Base-by-base conservation (phyloP, 1,140 invertebrate genomes). In the Caenorhabditis remanei region DNA sequence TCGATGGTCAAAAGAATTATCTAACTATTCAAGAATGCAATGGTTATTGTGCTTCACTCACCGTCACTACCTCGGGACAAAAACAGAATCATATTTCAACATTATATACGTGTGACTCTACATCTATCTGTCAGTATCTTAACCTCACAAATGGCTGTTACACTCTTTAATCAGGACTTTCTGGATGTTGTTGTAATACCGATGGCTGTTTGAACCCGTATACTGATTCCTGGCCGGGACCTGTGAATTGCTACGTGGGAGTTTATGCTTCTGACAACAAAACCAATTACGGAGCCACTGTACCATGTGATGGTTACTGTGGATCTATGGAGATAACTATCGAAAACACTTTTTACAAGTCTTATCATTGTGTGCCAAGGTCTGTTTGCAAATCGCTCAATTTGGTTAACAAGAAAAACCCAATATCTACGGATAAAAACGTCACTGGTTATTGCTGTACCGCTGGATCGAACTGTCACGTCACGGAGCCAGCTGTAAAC, bases 41-140 rank as follows among this genome's bases (percentile, higher is more conserved):
- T 58, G 87, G 87, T 83, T 43, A 65, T 19, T 88, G 87, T 50
- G 84, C 87, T 53, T 87, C 86, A 11, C 63, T 87, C 55, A 48
- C 53, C 53, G 40, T 83, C 63, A 24, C 24, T 19, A 87, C 86
- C 9, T 5, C 53, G 0, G 9, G 8, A 41, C n/a, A 21, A n/a
- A 24, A 53, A 21, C 24, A 21, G 9, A 46, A 65, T 32, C 43
- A 61, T 19, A 83, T 79, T 21, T 40, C 56, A 4, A 87, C 82
- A 41, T 40, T 88, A 71, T 88, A 71, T 50, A 84, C 87, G 13
- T 88, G 87, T 46, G 87, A 88, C 43, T 85, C 87, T 43, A 50
- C 85, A 16, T 8, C 56, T 43, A 85, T 88, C 50, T 88, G 87
- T 32, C 16, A 50, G 6, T 65, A 83, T n/a, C 61, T 85, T 16